These are phyloP conservation scores for Sphinx pinastri DNA, from an alignment of 2,888 invertebrate species.

Conservation along the genomic window DNA sequence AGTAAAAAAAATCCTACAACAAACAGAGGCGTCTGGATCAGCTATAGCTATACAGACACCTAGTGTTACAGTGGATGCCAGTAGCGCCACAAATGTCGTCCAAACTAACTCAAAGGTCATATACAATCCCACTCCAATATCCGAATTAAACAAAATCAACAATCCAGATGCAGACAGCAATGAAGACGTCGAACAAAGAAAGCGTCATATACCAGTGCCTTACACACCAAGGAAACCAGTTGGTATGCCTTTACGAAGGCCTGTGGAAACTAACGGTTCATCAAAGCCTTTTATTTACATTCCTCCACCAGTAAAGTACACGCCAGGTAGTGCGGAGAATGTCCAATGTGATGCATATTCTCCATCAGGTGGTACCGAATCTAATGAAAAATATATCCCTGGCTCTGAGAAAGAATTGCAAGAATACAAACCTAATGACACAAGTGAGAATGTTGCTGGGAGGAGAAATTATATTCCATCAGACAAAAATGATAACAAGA, in stretches of 20 bases:
- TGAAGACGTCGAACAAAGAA: conserved; percentile 68
- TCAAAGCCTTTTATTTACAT: conserved; percentile 72
- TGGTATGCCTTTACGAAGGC: conserved; percentile 63
- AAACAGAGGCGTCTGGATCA: conserved; percentile 61
- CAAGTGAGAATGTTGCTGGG: conserved; percentile 46
- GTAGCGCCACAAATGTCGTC: conserved; percentile 42
- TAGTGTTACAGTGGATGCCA: conserved; percentile 31
- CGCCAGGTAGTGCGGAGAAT: conserved; percentile 67
- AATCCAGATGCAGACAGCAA: conserved; percentile 57
- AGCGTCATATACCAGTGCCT: conserved; percentile 79
- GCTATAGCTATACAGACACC: conserved; percentile 38
- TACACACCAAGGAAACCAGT: conserved; percentile 79
- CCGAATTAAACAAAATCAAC: conserved; percentile 82
- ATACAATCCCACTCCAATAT: conserved; percentile 87
- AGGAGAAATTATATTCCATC: conserved; percentile 76
- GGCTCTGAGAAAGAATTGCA: conserved; percentile 67
- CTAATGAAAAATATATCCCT: conserved; percentile 71
- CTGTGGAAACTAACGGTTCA: conserved; percentile 65
- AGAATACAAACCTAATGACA: conserved; percentile 68
- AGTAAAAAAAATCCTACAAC: conserved; percentile 85
- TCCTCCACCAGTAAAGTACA: conserved; percentile 70
- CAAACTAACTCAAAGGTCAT: conserved; percentile 73
- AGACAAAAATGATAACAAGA: conserved; percentile 66
- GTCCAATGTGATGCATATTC: conserved; percentile 68
- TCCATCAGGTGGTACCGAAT: conserved; percentile 68